Evolutionary conservation across 2,888 invertebrate genomes (phyloP).

Genomic region (Agapostemon virescens): DNA sequence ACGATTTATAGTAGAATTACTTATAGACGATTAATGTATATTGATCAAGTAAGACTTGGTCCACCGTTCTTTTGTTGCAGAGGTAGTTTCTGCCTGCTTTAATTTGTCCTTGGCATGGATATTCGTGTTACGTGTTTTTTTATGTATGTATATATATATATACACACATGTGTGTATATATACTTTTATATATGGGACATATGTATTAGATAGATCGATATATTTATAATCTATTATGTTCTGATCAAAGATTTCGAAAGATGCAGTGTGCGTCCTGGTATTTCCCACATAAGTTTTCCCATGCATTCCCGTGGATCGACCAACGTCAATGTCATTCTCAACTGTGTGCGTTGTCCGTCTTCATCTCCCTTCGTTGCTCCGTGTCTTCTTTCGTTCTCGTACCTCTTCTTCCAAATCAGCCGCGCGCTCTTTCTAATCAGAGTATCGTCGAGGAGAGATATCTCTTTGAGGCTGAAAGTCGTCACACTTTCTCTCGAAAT

Average conservation of each 20-base stretch:
- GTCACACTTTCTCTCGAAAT: conserved; percentile 17
- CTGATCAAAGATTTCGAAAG: conserved; percentile 42
- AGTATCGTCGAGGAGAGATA: conserved; percentile 33
- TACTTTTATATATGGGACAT: conserved; percentile 3
- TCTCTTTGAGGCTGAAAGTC: conserved; percentile 26
- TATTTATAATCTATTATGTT: conserved; percentile 13
- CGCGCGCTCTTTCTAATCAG: conserved; percentile 34
- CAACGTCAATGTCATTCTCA: conserved; percentile 38
- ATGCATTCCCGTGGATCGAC: conserved; percentile 42
- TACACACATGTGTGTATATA: conserved; percentile 5
- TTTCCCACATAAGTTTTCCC: conserved; percentile 69
- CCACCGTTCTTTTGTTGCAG: conserved; percentile 42
- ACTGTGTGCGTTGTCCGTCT: conserved; percentile 40
- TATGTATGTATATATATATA: conserved; percentile 5
- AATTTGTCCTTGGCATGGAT: conserved; percentile 43
- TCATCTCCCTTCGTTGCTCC: conserved; percentile 38
- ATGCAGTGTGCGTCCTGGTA: conserved; percentile 71
- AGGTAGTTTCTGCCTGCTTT: conserved; percentile 35
- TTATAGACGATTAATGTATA: conserved; percentile 74
- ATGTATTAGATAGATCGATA: conserved; percentile 1
- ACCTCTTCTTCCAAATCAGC: conserved; percentile 49
- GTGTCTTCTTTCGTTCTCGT: conserved; percentile 46
- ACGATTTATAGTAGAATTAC: conserved; percentile 27
- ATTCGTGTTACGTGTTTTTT: conserved; percentile 9
- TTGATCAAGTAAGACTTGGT: conserved; percentile 81